phyloP scores from a whole-genome alignment of 2,888 invertebrate species.

The Luffia ferchaultella region DNA sequence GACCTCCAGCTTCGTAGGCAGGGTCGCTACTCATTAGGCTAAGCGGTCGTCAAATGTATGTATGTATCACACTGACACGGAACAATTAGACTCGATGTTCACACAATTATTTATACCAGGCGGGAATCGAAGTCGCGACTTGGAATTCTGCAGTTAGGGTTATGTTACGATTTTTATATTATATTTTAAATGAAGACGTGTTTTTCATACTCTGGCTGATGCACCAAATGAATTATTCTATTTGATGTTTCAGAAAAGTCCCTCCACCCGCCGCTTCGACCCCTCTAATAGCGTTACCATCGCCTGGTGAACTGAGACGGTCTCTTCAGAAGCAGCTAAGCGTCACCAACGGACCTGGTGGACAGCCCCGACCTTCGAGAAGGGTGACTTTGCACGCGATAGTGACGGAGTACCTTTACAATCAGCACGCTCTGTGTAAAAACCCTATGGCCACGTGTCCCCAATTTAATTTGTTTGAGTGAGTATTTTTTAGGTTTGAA shows the following conservation, averaged over 20 bases:
- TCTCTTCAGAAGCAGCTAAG: constrained; percentile 61
- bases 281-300: constrained; percentile 11
- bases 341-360: constrained; percentile 39
- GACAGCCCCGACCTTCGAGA: constrained; percentile 27
- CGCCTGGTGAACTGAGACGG: constrained; percentile 32
- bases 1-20: no score
- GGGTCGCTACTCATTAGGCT: no score
- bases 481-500: constrained; percentile 33
- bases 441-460: constrained; percentile 98
- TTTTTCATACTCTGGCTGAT: no score
- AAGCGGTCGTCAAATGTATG: no score
- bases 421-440: constrained; percentile 97
- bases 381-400: constrained; percentile 86
- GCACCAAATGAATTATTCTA: no score
- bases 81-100: no score
- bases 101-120: no score
- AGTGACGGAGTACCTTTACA: constrained; percentile 94
- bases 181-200: no score
- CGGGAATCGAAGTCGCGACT: no score
- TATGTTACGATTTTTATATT: no score
- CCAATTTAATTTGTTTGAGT: constrained; percentile 92
- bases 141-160: no score
- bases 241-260: constrained; percentile 30
- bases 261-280: constrained; percentile 21
- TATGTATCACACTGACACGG: no score